Evolutionary conservation across 2,113 vertebrate genomes (phyloP).

Genomic region (Pogonocichla stellata): DNA sequence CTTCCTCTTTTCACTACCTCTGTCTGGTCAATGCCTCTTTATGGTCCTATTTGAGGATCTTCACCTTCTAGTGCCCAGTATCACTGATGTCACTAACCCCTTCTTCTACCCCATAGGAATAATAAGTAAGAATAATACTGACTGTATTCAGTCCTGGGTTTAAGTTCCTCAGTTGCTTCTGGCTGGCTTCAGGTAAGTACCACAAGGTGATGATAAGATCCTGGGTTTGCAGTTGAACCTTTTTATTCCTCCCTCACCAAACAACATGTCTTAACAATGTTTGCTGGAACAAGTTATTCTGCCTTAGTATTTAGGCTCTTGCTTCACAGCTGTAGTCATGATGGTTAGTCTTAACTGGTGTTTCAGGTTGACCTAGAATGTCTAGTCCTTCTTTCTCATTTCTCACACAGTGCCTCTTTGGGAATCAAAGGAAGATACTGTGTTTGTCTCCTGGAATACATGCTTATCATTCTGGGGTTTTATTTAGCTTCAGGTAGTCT

Average conservation of each 20-base stretch:
- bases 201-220: not conserved
- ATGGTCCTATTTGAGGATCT: not conserved
- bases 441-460: not conserved
- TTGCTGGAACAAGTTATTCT: conserved; percentile 14
- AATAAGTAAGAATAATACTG: not conserved
- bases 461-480: not conserved
- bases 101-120: not conserved
- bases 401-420: not conserved
- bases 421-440: not conserved
- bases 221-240: not conserved
- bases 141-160: not conserved
- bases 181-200: not conserved
- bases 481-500: not conserved
- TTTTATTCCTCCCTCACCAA: not conserved
- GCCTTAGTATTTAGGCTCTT: conserved; percentile 6
- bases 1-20: not conserved
- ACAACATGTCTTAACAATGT: conserved; percentile 10
- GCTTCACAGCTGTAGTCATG: conserved; percentile 30
- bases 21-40: not conserved
- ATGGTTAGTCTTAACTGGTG: not conserved
- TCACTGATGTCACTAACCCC: not conserved
- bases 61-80: not conserved
- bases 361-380: conserved; percentile 23
- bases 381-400: not conserved
- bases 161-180: not conserved